Evolutionary conservation across 2,888 invertebrate genomes (phyloP).

Genomic region (Caenorhabditis drosophilae): DNA sequence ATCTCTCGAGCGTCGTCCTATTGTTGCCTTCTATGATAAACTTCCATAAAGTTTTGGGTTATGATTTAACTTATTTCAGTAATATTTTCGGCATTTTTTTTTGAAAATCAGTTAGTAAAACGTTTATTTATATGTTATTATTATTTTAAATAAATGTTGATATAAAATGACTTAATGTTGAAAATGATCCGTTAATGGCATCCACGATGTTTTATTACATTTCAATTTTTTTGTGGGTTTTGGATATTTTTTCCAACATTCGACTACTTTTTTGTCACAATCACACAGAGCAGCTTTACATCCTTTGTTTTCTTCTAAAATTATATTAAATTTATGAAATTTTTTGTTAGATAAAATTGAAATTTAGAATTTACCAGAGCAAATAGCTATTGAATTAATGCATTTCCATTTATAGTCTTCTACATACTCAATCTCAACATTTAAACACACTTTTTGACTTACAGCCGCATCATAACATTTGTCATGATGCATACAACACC

Average conservation of each 20-base stretch:
- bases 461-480: slow-evolving; percentile 66
- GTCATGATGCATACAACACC: slow-evolving; percentile 66
- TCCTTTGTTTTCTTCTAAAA: slow-evolving; percentile 35
- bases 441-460: slow-evolving; percentile 53
- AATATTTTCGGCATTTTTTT: neutral
- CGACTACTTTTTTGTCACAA: slow-evolving; percentile 59
- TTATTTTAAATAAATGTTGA: neutral
- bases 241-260: slow-evolving; percentile 59
- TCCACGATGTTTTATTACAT: slow-evolving; percentile 38
- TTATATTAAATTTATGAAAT: neutral
- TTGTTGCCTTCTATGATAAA: slow-evolving; percentile 34
- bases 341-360: neutral
- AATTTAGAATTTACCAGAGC: slow-evolving; percentile 28
- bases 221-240: slow-evolving; percentile 48
- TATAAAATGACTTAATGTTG: slow-evolving; percentile 13
- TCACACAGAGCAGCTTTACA: slow-evolving; percentile 60
- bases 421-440: slow-evolving; percentile 62
- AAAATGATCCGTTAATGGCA: slow-evolving; percentile 19
- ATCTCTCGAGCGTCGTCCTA: slow-evolving; percentile 21
- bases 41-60: slow-evolving; percentile 22
- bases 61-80: neutral
- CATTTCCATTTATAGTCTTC: slow-evolving; percentile 58
- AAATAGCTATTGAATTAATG: slow-evolving; percentile 39
- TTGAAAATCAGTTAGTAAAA: slow-evolving; percentile 7
- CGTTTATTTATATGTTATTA: neutral